These are phyloP conservation scores for Eurytoma californica DNA, from an alignment of 2,888 invertebrate species.

Conservation along the genomic window DNA sequence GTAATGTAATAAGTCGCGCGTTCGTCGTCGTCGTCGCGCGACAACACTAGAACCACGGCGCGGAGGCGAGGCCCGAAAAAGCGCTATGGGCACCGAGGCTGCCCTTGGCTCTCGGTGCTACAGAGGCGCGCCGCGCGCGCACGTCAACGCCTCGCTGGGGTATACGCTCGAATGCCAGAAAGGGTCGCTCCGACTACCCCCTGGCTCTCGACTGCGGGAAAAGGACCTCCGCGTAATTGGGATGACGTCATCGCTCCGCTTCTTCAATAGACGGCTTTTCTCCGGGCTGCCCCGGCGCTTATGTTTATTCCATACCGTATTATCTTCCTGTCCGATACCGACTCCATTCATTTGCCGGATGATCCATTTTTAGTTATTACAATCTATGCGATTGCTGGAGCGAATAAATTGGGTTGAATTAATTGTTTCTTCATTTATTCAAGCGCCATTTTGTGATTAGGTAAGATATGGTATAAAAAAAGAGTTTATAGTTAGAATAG, in stretches of 20 bases:
- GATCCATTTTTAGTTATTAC: neutral
- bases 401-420: no score
- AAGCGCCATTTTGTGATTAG: no score
- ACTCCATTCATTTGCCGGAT: neutral
- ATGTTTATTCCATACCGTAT: conserved; percentile 22
- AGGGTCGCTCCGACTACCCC: neutral
- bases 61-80: neutral
- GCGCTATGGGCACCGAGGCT: no score
- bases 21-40: no score
- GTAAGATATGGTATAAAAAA: no score
- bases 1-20: no score
- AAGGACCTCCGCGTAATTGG: conserved; percentile 10
- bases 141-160: neutral
- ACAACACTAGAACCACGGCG: no score
- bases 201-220: neutral
- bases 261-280: neutral
- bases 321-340: neutral
- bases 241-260: conserved; percentile 17
- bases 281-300: neutral
- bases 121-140: neutral
- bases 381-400: no score
- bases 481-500: no score
- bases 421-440: no score
- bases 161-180: neutral
- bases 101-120: conserved; percentile 16